Percentiles rank a stretch among this genome's conserved stretches.
These are phyloP conservation scores for Solenodon paradoxus DNA, from an alignment of 2,113 vertebrate species.

Conservation along the genomic window DNA sequence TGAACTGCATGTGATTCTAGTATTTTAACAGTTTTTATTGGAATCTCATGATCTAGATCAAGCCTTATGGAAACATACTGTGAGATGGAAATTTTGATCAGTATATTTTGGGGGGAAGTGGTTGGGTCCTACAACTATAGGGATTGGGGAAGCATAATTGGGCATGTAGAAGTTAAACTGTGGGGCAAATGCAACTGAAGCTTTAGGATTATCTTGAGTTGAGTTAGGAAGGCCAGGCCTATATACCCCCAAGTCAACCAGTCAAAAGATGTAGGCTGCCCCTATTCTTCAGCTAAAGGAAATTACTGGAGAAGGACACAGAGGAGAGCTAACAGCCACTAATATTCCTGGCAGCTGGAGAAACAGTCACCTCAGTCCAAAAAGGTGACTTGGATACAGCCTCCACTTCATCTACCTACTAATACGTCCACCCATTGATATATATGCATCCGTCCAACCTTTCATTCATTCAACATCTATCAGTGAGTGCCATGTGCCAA, in stretches of 20 bases:
- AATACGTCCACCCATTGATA: background rate
- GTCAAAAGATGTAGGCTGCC: background rate
- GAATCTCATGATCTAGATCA: background rate
- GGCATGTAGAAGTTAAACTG: background rate
- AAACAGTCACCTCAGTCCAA: background rate
- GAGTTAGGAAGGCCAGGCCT: fast-evolving
- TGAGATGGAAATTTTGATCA: background rate
- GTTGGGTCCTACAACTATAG: background rate
- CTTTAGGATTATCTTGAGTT: background rate
- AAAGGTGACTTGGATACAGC: background rate
- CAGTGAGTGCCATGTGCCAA: background rate
- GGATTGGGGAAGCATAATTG: background rate
- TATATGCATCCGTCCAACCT: background rate
- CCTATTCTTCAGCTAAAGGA: background rate
- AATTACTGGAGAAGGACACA: background rate
- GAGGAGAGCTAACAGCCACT: background rate
- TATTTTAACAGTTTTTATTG: background rate
- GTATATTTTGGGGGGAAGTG: background rate
- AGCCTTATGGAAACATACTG: background rate
- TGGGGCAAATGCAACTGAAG: background rate
- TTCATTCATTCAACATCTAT: background rate
- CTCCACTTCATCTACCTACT: background rate
- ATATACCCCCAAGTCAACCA: background rate
- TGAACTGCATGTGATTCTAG: background rate
- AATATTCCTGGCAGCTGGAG: background rate